Percentiles rank a stretch among this genome's conserved stretches.
phyloP scores from a whole-genome alignment of 2,888 invertebrate genomes.

The Osmoderma eremita region DNA sequence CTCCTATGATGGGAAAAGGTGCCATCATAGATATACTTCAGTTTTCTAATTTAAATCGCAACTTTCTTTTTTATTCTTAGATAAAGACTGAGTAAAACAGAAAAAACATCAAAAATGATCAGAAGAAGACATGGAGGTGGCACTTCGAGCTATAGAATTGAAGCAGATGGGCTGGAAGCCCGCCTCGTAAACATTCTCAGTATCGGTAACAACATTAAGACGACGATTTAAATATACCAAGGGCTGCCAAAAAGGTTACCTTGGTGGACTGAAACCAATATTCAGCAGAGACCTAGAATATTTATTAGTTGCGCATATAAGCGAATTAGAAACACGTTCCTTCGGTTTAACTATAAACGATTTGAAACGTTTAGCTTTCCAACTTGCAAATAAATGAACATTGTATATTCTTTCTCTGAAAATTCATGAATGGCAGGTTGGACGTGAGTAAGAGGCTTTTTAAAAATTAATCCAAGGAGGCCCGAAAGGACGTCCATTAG shows the following conservation, averaged over 20 bases:
- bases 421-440: slow-evolving; percentile 1
- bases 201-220: not conserved
- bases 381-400: not conserved
- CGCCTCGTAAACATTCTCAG: not conserved
- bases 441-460: slow-evolving; percentile 42
- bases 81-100: no score
- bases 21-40: no score
- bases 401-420: not conserved
- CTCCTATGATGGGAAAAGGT: no score
- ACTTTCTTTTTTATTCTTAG: no score
- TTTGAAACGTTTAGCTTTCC: not conserved
- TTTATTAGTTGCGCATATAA: not conserved
- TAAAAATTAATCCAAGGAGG: slow-evolving; percentile 39
- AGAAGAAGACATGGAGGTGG: not conserved
- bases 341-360: slow-evolving; percentile 2
- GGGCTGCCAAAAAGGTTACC: no score
- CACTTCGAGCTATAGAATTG: not conserved
- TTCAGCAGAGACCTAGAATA: no score
- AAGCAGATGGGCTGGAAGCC: not conserved
- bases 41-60: no score
- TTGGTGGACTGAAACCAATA: no score
- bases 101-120: not conserved
- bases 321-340: not conserved
- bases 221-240: not conserved
- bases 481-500: slow-evolving; percentile 43